Base-by-base conservation (phyloP, 2,113 vertebrate genomes). In the Orycteropus afer region DNA sequence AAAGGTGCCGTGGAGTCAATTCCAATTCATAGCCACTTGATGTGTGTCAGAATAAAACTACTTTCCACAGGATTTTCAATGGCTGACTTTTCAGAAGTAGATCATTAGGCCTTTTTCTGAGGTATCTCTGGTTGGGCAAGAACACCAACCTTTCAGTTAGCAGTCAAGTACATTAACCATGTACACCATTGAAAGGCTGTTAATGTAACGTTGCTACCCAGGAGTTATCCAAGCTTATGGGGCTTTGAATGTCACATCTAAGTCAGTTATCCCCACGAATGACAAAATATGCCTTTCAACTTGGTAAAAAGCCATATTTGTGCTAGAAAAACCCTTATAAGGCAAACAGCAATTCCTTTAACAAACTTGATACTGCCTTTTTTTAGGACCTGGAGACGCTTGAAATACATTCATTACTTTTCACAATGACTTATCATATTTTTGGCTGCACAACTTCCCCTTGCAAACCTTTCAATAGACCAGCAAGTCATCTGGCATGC, bases 241-340 rank as follows among this genome's bases (percentile, higher is more conserved):
- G 49, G 65, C 45, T 90, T 27, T 8, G 49, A 86, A 78, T 78
- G 76, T 13, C 18, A 12, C 49, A 74, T 80, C 63, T 69, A 74
- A 55, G 71, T 47, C 63, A 84, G 12, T 57, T 25, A 65, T 47
- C 89, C 87, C 65, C 80, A 90, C 47, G 23, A 34, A 87, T 71
- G 57, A 71, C 17, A 93, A 96, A 94, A 91, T 29, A 47, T 74
- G 51, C 32, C 81, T 95, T 91, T 95, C 90, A 93, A 85, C 51
- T 84, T 95, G 57, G 76, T 71, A 59, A 71, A 53, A 42, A 7
- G 7, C 25, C 22, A 81, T 80, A 59, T 51, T 71, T 0, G 0
- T 90, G 63, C 47, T 82, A 22, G 59, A 76, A 95, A 77, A 73
- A 87, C 76, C 77, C 88, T 90, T 80, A 59, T 45, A 94, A 96